Base-by-base conservation (phyloP, 2,797 vertebrate genomes). In the Rhodeus uyekii region DNA sequence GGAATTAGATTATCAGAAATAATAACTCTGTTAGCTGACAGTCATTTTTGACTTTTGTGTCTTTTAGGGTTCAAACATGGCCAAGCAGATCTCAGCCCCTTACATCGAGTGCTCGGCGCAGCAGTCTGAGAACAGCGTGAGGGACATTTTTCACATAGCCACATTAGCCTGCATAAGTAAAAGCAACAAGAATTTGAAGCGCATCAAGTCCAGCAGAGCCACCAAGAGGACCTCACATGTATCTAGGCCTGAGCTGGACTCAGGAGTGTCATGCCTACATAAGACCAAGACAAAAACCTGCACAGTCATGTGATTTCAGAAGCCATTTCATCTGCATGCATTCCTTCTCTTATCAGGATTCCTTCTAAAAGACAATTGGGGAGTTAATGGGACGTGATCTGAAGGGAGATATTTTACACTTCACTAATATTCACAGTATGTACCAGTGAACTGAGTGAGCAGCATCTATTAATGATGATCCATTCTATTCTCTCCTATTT, bases 231-330 rank as follows among this genome's bases (percentile, higher is more conserved):
- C 95, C 84, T 96, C 96, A 67, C 96, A 96, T 90, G 93, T 96
- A 93, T 93, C 95, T 1, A 91, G 95, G 90, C 92, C 95, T 13
- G 96, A 96, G 88, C 93, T 95, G 78, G 92, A 95, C 0, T 91
- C 95, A 24, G n/a, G n/a, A n/a, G 95, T 95, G 39, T 93, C 95
- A 0, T 95, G 96, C 91, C 94, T 95, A 87, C 90, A 95, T 75
- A 96, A 96, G 93, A 96, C 95, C 93, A 97, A 97, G 92, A 94
- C 95, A 0, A 97, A 96, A 91, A 96, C 95, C 36, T 97, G 96
- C 88, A 93, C 93, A 0, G 91, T 97, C 88, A 97, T 97, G 96
- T 97, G 95, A 96, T 64, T 55, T 67, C 32, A 74, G 53, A 27
- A 69, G 63, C 29, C 29, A 38, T 78, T 81, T 53, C 44, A 38